Evolutionary conservation across 2,888 invertebrate genomes (phyloP).

Genomic region (Allygus modestus): DNA sequence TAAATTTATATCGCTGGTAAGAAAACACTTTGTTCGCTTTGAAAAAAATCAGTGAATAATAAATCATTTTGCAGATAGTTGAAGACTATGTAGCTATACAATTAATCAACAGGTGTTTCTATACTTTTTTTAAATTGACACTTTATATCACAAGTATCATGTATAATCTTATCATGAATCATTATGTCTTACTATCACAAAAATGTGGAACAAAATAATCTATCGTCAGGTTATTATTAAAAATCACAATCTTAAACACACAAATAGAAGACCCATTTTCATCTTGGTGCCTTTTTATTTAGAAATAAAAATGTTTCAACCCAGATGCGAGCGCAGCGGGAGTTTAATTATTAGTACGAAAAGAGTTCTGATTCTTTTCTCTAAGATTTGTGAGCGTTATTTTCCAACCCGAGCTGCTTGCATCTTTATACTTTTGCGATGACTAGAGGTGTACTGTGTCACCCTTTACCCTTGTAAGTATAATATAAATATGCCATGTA

Average conservation of each 20-base stretch:
- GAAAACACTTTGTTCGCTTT: too few species aligned
- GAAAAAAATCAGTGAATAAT: too few species aligned
- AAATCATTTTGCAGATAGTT: too few species aligned
- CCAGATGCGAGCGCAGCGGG: neutral
- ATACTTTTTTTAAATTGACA: too few species aligned
- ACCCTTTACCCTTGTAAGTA: conserved; percentile 6
- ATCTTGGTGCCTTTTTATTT: conserved; percentile 48
- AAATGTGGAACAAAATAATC: too few species aligned
- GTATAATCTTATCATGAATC: too few species aligned
- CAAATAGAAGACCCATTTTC: conserved; percentile 21
- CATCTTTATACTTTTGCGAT: conserved; percentile 32
- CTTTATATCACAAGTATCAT: too few species aligned
- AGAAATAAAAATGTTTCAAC: neutral
- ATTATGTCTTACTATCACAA: too few species aligned
- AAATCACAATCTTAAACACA: neutral
- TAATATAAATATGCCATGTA: conserved; percentile 44
- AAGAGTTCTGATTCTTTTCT: neutral
- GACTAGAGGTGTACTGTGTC: conserved; percentile 6
- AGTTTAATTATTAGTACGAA: neutral
- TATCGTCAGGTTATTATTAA: too few species aligned
- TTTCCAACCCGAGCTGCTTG: conserved; percentile 22
- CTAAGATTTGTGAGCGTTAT: neutral
- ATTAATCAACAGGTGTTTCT: too few species aligned
- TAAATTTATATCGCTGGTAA: too few species aligned
- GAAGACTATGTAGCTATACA: too few species aligned